Conservation (phyloP, 2,888 invertebrate species). For the Trimorus sp. region DNA sequence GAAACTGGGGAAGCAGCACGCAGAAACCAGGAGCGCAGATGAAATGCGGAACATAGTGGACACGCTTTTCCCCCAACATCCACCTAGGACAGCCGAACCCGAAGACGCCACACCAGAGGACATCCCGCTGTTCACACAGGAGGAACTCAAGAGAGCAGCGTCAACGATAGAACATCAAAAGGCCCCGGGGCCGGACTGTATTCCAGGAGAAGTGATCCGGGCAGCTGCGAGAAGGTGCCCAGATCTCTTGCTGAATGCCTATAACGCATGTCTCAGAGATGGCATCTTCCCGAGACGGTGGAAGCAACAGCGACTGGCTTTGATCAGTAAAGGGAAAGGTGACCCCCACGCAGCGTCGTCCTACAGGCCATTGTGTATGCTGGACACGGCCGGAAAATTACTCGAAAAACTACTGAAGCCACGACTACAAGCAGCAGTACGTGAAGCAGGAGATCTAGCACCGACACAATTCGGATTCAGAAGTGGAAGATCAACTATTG, state of each 20-base stretch:
- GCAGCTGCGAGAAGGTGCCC: constrained; percentile 9
- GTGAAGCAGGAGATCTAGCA: background rate
- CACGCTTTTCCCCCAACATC: background rate
- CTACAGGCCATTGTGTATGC: background rate
- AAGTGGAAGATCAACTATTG: constrained; percentile 34
- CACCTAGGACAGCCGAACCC: background rate
- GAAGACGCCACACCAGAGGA: background rate
- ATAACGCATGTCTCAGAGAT: constrained; percentile 42
- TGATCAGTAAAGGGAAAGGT: background rate
- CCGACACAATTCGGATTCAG: constrained; percentile 49
- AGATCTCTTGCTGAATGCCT: constrained; percentile 15
- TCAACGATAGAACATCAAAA: constrained; percentile 55
- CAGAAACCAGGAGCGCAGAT: background rate
- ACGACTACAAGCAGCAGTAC: background rate
- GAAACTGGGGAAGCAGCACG: background rate
- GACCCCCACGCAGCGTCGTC: background rate
- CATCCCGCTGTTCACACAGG: constrained; percentile 19
- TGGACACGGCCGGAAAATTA: background rate
- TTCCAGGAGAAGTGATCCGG: constrained; percentile 51
- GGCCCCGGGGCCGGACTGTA: constrained; percentile 65
- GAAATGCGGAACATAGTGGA: background rate
- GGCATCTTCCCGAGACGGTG: constrained; percentile 27
- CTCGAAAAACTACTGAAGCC: background rate
- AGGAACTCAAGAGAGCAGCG: constrained; percentile 56
- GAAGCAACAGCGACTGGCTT: constrained; percentile 14